Evolutionary conservation across 2,888 invertebrate genomes (phyloP), one percentile per base, ranked within the genome.

Genomic region (Ditula angustiorana): DNA sequence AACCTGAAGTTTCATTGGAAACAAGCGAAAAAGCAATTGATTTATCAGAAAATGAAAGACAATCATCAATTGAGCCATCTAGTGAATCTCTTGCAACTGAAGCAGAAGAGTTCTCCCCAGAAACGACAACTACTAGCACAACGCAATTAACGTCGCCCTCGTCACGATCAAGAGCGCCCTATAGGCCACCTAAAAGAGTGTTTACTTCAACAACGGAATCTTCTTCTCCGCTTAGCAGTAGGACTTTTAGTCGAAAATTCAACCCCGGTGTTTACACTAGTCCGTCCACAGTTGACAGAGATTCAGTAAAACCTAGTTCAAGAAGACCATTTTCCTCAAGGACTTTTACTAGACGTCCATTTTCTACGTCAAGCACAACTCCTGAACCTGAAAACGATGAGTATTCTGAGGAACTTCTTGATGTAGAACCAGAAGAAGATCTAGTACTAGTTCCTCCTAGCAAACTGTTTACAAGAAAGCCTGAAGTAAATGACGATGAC

Each of bases 241-340:
- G 85, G 79, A 81, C 81, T n/a, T 93, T 88, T 60, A 93, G 93
- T 66, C 86, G 93, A 16, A 93, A 92, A 78, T 93, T 83, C 71
- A 93, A 90, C 69, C 87, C 86, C 49, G 92, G 93, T 21, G 88
- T 78, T 4, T 93, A 91, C 53, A 93, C 93, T 13, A 93, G 92
- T 58, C 93, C 93, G 35, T 75, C 90, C 2, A 80, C 90, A 5
- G 76, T 82, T 28, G 88, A 88, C 5, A 83, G 82, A 71, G 81
- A 82, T 66, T 74, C 82, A 16, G 82, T 88, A 47, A 83, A 76
- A 70, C 80, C 85, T 50, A 71, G 78, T 19, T 82, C 90, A 4
- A 84, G 87, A 71, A 81, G 87, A 74, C 91, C 86, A 10, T 66
- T 90, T 24, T 87, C 89, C 61, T 80, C 87, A 23, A 82, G 85